Percentiles rank a stretch among this genome's conserved stretches.
These are phyloP conservation scores for Euspilapteryx auroguttella DNA, from an alignment of 2,888 invertebrate species.

Conservation along the genomic window DNA sequence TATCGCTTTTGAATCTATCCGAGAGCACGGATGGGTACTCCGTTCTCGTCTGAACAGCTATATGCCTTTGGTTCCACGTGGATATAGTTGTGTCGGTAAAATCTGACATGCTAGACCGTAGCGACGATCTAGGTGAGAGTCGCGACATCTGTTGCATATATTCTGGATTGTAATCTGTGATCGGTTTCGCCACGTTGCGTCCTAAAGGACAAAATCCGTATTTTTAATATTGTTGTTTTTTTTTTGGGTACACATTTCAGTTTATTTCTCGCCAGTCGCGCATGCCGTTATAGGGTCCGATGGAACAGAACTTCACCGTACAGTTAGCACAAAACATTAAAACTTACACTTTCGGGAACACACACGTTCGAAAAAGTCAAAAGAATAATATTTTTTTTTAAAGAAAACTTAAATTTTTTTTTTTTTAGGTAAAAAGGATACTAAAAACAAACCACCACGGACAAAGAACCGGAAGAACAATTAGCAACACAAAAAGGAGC, in stretches of 20 bases:
- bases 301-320: too few species aligned
- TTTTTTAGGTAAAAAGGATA: too few species aligned
- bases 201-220: conserved; percentile 27
- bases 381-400: too few species aligned
- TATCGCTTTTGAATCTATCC: conserved; percentile 38
- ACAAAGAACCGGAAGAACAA: conserved; percentile 18
- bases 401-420: too few species aligned
- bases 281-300: too few species aligned
- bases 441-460: conserved; percentile 19
- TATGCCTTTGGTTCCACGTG: conserved; percentile 45
- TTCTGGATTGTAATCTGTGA: conserved; percentile 51
- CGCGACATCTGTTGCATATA: conserved; percentile 25
- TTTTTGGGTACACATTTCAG: conserved; percentile 43
- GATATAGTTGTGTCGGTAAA: conserved; percentile 55
- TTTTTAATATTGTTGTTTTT: conserved; percentile 14
- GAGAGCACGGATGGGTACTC: conserved; percentile 50
- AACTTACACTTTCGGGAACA: too few species aligned
- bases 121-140: conserved; percentile 43
- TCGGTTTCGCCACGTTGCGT: conserved; percentile 41
- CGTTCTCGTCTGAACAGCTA: conserved; percentile 16
- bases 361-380: too few species aligned
- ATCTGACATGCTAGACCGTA: conserved; percentile 50
- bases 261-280: too few species aligned
- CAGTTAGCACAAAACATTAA: too few species aligned
- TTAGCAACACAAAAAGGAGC: conserved; percentile 11